These are phyloP conservation scores for Popillia japonica DNA, from an alignment of 1,140 invertebrate species.

Conservation along the genomic window DNA sequence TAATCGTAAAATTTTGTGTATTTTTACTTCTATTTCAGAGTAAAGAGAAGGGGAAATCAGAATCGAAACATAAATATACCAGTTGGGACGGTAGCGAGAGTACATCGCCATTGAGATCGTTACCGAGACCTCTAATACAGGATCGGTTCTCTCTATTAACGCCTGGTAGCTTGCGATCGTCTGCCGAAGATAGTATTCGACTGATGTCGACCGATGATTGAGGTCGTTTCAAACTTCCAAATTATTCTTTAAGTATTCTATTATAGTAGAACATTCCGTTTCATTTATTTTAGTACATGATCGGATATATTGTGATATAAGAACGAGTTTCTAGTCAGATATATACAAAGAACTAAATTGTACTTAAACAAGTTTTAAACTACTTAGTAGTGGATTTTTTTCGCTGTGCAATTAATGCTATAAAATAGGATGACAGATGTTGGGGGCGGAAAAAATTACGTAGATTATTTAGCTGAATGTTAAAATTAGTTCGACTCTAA, in stretches of 20 bases:
- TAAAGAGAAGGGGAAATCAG: conserved; percentile 48
- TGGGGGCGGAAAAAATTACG: not conserved
- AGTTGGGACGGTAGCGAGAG: conserved; percentile 53
- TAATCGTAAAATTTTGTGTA: conserved; percentile 36
- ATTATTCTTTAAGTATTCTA: not conserved
- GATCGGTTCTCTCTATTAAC: conserved; percentile 58
- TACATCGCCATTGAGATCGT: conserved; percentile 51
- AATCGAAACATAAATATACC: conserved; percentile 54
- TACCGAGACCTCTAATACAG: conserved; percentile 52
- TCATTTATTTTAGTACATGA: conserved; percentile 8
- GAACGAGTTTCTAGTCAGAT: conserved; percentile 22
- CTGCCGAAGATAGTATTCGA: conserved; percentile 56
- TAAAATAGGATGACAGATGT: not conserved
- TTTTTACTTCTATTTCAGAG: conserved; percentile 9
- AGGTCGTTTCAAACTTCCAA: conserved; percentile 3
- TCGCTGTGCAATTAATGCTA: not conserved
- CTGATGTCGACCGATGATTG: conserved; percentile 42
- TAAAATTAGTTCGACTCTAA: not conserved
- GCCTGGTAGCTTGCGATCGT: conserved; percentile 50
- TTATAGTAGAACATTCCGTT: not conserved
- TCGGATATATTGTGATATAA: conserved; percentile 15
- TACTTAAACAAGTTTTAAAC: not conserved
- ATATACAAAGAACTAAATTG: conserved; percentile 9
- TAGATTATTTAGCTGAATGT: not conserved
- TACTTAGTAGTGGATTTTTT: conserved; percentile 1